These are phyloP conservation scores for Philaenus spumarius DNA, from an alignment of 1,140 invertebrate genomes.

Conservation along the genomic window DNA sequence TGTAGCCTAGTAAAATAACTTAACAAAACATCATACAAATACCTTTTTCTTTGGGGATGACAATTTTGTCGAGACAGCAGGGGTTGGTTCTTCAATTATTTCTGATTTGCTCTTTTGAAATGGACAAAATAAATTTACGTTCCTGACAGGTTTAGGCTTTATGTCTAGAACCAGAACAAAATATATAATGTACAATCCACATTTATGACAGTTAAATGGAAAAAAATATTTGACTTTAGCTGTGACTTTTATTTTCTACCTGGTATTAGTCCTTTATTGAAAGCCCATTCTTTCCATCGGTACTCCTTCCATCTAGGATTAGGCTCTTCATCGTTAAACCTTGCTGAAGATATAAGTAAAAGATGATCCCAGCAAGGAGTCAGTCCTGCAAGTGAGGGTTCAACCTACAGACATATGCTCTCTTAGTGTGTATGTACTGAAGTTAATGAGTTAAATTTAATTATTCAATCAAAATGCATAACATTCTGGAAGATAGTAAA, in stretches of 20 bases:
- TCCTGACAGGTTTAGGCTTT: background rate
- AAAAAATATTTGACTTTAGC: background rate
- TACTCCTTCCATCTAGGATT: constrained; percentile 20
- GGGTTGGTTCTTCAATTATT: background rate
- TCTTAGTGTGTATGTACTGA: too few species aligned
- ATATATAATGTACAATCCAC: background rate
- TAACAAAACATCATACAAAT: background rate
- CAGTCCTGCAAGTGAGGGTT: too few species aligned
- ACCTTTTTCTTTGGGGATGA: background rate
- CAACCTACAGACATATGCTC: too few species aligned
- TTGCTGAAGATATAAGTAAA: background rate
- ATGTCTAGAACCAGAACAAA: background rate
- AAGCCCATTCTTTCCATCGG: constrained; percentile 22
- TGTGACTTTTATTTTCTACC: constrained; percentile 2
- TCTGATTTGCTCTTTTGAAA: background rate
- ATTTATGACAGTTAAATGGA: background rate
- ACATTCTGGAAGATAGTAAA: too few species aligned
- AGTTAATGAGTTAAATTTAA: too few species aligned
- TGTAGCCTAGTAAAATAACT: too few species aligned
- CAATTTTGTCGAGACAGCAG: background rate
- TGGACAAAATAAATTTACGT: background rate
- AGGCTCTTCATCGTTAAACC: background rate
- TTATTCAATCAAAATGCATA: too few species aligned
- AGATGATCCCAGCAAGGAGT: background rate
- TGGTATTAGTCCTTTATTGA: constrained; percentile 16